These are phyloP conservation scores for Leptocoma aspasia DNA, from an alignment of 2,113 vertebrate species.

Conservation along the genomic window DNA sequence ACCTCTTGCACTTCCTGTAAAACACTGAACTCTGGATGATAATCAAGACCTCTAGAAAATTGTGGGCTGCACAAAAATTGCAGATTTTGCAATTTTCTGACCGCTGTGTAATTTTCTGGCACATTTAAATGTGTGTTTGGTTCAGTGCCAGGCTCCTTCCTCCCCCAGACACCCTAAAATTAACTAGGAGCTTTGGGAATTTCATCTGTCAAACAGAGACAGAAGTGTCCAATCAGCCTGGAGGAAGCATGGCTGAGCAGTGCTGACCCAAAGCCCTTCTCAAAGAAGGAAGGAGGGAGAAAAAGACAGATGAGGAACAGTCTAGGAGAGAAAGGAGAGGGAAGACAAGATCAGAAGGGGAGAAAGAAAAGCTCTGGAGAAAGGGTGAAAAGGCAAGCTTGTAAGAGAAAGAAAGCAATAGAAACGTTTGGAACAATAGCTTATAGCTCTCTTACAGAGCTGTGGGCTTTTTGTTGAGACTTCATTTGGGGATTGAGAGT, in stretches of 20 bases:
- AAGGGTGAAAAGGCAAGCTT: not conserved
- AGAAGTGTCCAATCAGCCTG: slow-evolving; percentile 23
- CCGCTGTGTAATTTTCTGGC: slow-evolving; percentile 49
- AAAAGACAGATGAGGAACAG: not conserved
- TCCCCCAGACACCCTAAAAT: slow-evolving; percentile 60
- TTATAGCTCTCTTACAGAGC: not conserved
- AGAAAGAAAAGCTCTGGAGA: not conserved
- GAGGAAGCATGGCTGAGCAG: not conserved
- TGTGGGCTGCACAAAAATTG: slow-evolving; percentile 36
- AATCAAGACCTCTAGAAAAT: slow-evolving; percentile 57
- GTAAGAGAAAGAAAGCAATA: not conserved
- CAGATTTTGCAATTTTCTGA: slow-evolving; percentile 57
- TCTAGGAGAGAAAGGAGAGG: not conserved
- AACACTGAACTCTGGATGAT: slow-evolving; percentile 44
- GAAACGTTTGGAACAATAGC: not conserved
- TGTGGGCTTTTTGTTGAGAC: not conserved
- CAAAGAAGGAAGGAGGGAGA: not conserved
- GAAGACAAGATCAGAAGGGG: not conserved
- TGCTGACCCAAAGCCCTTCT: not conserved
- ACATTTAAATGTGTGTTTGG: slow-evolving; percentile 24
- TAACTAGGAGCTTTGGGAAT: slow-evolving; percentile 60
- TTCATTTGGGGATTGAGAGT: not conserved
- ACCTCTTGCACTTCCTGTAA: slow-evolving; percentile 61
- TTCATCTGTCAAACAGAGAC: slow-evolving; percentile 30
- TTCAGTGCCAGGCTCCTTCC: slow-evolving; percentile 2